phyloP scores from a whole-genome alignment of 2,113 vertebrate species.

The Eclectus roratus region DNA sequence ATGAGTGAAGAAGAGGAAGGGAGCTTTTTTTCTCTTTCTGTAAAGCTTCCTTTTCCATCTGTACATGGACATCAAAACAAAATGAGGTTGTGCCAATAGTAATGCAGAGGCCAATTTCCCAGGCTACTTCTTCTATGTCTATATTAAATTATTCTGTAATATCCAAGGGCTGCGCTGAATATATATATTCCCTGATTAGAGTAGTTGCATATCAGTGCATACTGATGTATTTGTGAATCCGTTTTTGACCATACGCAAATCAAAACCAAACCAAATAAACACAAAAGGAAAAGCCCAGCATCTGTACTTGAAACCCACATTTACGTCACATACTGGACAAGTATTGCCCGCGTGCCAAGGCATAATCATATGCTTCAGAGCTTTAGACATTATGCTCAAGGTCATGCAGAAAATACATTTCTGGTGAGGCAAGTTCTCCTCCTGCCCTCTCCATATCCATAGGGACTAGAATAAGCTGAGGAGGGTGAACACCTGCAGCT shows the following conservation, averaged over 20 bases:
- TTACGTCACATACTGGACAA: constrained; percentile 48
- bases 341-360: constrained; percentile 16
- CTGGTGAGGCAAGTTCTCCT: constrained; percentile 51
- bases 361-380: constrained; percentile 61
- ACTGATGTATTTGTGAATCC: background rate
- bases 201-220: background rate
- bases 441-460: constrained; percentile 1
- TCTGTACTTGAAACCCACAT: constrained; percentile 37
- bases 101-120: background rate
- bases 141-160: background rate
- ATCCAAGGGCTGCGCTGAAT: background rate
- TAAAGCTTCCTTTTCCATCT: background rate
- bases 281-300: background rate
- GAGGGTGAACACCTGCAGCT: constrained; percentile 70
- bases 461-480: constrained; percentile 60
- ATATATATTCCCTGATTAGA: background rate
- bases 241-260: background rate
- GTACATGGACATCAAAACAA: background rate
- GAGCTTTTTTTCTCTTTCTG: background rate
- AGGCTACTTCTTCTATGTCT: background rate
- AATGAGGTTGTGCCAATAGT: background rate
- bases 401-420: constrained; percentile 63
- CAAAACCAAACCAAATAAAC: background rate
- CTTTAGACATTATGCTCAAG: constrained; percentile 64
- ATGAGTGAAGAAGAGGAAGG: background rate